Conservation (phyloP, 2,113 vertebrate species). For the Gnathonemus echidnorhynchus region DNA sequence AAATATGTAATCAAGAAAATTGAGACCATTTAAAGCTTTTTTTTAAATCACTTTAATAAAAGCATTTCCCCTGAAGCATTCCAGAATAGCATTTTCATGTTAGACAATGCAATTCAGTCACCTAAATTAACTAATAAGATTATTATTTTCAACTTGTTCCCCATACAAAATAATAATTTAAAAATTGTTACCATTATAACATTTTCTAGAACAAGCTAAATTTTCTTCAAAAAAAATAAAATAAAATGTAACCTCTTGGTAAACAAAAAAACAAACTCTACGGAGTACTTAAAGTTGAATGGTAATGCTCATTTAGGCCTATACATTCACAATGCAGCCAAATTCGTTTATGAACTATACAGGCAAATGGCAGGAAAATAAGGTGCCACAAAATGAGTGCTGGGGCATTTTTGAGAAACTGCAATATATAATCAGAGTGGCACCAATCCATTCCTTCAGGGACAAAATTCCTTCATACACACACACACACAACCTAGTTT, state of each 20-base stretch:
- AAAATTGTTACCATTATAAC: neutral
- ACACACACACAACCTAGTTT: neutral
- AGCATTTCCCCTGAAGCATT: conserved; percentile 6
- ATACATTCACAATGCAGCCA: neutral
- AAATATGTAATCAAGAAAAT: neutral
- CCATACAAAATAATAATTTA: neutral
- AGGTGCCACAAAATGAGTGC: neutral
- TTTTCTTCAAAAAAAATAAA: neutral
- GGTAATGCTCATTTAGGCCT: neutral
- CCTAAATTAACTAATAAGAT: neutral
- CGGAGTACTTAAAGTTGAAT: neutral
- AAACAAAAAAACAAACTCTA: neutral
- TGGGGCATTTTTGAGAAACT: neutral
- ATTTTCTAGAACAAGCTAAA: neutral
- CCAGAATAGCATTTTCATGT: neutral
- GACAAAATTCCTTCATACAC: neutral
- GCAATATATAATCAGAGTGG: neutral
- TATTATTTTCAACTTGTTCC: neutral
- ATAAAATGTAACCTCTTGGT: too few relatives aligned
- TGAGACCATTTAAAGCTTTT: neutral
- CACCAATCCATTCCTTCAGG: neutral
- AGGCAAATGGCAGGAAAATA: neutral
- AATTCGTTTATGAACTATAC: neutral
- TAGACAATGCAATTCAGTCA: neutral
- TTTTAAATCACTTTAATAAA: neutral